These are phyloP conservation scores for Chromis chromis DNA, from an alignment of 2,797 vertebrate genomes.

Conservation along the genomic window DNA sequence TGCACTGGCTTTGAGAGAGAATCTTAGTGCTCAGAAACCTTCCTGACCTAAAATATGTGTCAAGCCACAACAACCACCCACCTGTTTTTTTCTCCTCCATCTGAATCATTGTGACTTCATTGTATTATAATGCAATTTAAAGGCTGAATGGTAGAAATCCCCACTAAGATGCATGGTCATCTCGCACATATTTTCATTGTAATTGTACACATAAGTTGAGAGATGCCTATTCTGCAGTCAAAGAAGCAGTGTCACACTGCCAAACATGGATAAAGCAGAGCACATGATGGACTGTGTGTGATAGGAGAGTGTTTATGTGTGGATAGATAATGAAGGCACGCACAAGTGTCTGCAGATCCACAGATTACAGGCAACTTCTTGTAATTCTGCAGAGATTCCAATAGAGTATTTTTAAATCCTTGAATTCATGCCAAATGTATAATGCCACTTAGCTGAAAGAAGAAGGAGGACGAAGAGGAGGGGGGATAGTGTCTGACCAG, in stretches of 20 bases:
- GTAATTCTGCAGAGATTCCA: conserved; percentile 32
- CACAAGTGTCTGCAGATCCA: conserved; percentile 10
- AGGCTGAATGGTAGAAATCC: background rate
- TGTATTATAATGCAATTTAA: background rate
- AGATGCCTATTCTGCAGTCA: background rate
- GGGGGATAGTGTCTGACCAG: background rate
- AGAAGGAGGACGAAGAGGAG: background rate
- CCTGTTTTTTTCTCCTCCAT: background rate
- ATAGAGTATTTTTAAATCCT: conserved; percentile 37
- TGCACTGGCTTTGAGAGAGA: conserved; percentile 56
- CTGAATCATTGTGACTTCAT: background rate
- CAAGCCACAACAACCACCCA: conserved; percentile 9
- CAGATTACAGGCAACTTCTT: background rate
- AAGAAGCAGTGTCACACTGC: background rate
- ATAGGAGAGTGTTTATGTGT: background rate
- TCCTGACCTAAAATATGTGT: conserved; percentile 54
- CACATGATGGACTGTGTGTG: background rate
- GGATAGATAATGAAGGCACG: conserved; percentile 20
- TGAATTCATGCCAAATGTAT: conserved; percentile 36
- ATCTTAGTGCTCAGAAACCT: conserved; percentile 57
- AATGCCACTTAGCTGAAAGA: conserved; percentile 30
- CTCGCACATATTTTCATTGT: background rate
- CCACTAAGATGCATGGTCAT: background rate
- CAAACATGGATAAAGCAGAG: background rate
- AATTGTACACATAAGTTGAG: background rate